These are phyloP conservation scores for Perizoma affinitatum DNA, from an alignment of 2,888 invertebrate genomes.

Conservation along the genomic window DNA sequence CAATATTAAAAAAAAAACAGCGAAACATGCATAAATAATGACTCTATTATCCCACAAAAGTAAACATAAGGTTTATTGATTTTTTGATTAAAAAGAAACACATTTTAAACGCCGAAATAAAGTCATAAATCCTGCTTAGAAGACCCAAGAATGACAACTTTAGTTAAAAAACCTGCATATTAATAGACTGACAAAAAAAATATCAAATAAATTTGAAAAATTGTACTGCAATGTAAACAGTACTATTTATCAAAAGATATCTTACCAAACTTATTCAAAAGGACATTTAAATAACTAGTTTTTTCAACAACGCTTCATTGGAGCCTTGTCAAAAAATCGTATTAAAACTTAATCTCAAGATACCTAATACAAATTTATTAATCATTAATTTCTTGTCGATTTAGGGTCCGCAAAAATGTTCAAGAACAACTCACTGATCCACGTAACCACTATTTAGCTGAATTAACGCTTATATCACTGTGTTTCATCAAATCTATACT, in stretches of 20 bases:
- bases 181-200: constrained; percentile 6
- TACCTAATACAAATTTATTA: too few relatives aligned
- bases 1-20: constrained; percentile 14
- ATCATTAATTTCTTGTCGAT: too few relatives aligned
- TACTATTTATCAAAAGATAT: constrained; percentile 10
- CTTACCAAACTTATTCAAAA: constrained; percentile 7
- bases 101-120: constrained; percentile 18
- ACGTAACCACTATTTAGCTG: too few relatives aligned
- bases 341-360: too few relatives aligned
- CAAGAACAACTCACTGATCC: too few relatives aligned
- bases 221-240: constrained; percentile 5
- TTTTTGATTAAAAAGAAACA: constrained; percentile 14
- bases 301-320: constrained; percentile 19
- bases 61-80: constrained; percentile 19
- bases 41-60: constrained; percentile 31
- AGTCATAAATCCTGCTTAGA: constrained; percentile 30
- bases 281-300: constrained; percentile 14
- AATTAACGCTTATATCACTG: too few relatives aligned
- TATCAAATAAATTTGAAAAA: constrained; percentile 1
- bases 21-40: constrained; percentile 29
- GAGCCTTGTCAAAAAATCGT: too few relatives aligned
- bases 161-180: constrained; percentile 13
- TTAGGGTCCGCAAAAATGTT: too few relatives aligned
- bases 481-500: too few relatives aligned
- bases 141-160: constrained; percentile 32